Evolutionary conservation across 2,888 invertebrate species (phyloP).

Genomic region (Agonopterix heracliana): DNA sequence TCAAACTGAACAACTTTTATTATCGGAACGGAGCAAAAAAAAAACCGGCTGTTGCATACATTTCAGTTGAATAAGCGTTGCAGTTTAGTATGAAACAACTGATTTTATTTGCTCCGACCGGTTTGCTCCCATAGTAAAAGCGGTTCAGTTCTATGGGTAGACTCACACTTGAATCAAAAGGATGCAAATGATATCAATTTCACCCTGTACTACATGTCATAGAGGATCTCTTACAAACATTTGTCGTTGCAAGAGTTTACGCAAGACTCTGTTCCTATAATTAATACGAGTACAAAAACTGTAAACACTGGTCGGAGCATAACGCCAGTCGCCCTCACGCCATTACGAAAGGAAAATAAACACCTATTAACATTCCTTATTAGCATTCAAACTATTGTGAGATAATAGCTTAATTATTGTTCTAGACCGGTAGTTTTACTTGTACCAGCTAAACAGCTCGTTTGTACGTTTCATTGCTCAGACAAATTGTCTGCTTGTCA

Average conservation of each 20-base stretch:
- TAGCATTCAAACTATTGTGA: slow-evolving; percentile 39
- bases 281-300: background rate
- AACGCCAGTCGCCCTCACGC: background rate
- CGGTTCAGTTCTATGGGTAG: no score
- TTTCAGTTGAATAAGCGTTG: no score
- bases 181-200: no score
- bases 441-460: slow-evolving; percentile 13
- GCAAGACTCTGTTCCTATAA: background rate
- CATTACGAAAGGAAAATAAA: slow-evolving; percentile 14
- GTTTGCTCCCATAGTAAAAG: no score
- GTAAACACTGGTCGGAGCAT: slow-evolving; percentile 4
- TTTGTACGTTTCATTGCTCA: slow-evolving; percentile 17
- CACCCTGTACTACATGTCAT: no score
- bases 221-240: background rate
- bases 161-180: no score
- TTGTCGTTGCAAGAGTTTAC: background rate
- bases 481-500: slow-evolving; percentile 16
- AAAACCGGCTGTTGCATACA: no score
- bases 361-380: slow-evolving; percentile 30
- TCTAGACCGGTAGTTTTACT: slow-evolving; percentile 26
- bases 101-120: no score
- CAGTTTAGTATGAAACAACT: no score
- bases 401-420: slow-evolving; percentile 50
- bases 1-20: no score
- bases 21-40: no score